phyloP scores from a whole-genome alignment of 1,140 invertebrate species.

The Heliconius himera region DNA sequence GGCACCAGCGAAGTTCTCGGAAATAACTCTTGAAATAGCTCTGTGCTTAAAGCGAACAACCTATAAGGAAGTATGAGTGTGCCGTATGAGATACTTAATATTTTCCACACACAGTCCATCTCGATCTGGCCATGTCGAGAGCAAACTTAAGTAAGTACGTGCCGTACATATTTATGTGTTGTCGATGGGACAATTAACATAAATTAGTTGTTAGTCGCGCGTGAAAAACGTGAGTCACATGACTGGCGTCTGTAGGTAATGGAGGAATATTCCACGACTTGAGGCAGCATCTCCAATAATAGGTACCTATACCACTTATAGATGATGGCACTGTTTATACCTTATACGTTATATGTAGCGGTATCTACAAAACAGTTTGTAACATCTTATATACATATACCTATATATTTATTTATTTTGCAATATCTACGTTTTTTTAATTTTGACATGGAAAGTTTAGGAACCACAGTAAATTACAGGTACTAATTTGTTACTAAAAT shows the following conservation, averaged over 20 bases:
- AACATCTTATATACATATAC: neutral
- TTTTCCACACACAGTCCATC: constrained; percentile 48
- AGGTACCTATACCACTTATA: constrained; percentile 50
- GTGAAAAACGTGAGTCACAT: constrained; percentile 74
- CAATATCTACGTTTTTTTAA: too few species aligned
- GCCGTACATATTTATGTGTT: constrained; percentile 64
- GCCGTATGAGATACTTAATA: constrained; percentile 36
- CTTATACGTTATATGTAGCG: constrained; percentile 37
- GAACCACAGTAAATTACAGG: too few species aligned
- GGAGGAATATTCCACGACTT: constrained; percentile 51
- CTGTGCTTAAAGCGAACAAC: constrained; percentile 21
- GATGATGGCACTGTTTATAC: constrained; percentile 46
- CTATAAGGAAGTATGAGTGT: constrained; percentile 44
- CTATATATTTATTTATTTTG: neutral
- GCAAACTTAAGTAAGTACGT: constrained; percentile 63
- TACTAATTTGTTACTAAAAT: neutral
- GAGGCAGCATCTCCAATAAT: constrained; percentile 50
- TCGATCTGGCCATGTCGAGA: constrained; percentile 40
- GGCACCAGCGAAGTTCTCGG: constrained; percentile 20
- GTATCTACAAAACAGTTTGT: constrained; percentile 16
- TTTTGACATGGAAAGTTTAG: too few species aligned
- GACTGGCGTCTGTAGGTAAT: constrained; percentile 56
- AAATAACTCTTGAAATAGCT: constrained; percentile 21
- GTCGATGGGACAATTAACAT: constrained; percentile 65
- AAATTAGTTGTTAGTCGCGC: constrained; percentile 73